A percentile compares a stretch with the other conserved stretches of the same genome.
These are phyloP conservation scores for Rotaria sp. DNA, from an alignment of 2,888 invertebrate species.

Conservation along the genomic window DNA sequence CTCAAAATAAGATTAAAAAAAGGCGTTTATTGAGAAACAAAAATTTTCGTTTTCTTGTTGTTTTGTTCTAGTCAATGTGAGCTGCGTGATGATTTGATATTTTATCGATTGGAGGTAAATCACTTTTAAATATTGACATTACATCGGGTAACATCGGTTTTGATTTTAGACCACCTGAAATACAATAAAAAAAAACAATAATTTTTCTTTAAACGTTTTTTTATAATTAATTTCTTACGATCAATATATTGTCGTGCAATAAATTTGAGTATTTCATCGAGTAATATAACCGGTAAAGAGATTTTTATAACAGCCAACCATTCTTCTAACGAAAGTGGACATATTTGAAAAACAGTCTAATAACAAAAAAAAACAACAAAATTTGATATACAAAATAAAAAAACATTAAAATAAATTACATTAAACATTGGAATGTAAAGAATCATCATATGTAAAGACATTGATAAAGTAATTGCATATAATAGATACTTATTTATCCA, in stretches of 20 bases:
- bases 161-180: not conserved
- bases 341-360: constrained; percentile 98
- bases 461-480: constrained; percentile 94
- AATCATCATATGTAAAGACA: constrained; percentile 99
- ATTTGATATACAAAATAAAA: not conserved
- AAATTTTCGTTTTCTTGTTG: not conserved
- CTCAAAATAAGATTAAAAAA: not conserved
- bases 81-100: not conserved
- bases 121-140: not conserved
- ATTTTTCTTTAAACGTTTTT: too few relatives aligned
- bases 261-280: constrained; percentile 99
- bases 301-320: constrained; percentile 99
- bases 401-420: constrained; percentile 59
- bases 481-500: constrained; percentile 99
- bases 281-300: constrained; percentile 93
- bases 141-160: not conserved
- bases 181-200: too few relatives aligned
- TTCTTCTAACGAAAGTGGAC: constrained; percentile 82
- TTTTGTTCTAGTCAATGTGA: not conserved
- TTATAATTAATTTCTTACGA: constrained; percentile 65
- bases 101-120: not conserved
- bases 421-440: constrained; percentile 95
- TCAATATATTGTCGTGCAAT: constrained; percentile 97
- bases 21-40: too few relatives aligned
- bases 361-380: not conserved